Evolutionary conservation across 2,888 invertebrate genomes (phyloP).

Genomic region (Metacarcinus magister): DNA sequence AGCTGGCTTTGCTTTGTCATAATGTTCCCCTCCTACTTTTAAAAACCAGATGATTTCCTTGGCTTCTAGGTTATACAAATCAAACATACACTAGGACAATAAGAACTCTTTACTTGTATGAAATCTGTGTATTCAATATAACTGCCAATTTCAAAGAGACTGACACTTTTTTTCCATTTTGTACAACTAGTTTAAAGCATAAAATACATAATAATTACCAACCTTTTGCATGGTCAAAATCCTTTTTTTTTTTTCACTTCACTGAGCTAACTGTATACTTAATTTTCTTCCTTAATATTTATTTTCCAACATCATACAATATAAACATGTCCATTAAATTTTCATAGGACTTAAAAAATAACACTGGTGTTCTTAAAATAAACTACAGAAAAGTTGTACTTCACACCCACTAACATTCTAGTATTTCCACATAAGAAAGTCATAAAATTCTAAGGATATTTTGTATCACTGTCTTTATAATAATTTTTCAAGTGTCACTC

Average conservation of each 20-base stretch:
- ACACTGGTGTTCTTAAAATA: neutral
- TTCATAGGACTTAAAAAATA: neutral
- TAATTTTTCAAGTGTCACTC: constrained; percentile 88
- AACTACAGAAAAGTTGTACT: neutral
- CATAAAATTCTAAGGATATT: neutral
- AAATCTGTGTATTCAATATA: neutral
- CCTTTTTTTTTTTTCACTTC: neutral
- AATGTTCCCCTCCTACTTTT: too few species aligned
- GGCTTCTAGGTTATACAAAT: too few species aligned
- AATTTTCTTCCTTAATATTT: neutral
- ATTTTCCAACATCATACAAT: neutral
- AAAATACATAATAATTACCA: neutral
- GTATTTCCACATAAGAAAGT: neutral
- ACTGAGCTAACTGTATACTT: neutral
- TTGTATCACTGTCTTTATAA: neutral
- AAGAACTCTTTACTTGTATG: neutral
- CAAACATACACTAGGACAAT: neutral
- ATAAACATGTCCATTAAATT: neutral
- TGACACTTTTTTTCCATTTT: neutral
- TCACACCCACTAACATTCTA: neutral
- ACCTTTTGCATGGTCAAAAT: neutral
- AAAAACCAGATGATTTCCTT: too few species aligned
- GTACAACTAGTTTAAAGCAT: constrained; percentile 29
- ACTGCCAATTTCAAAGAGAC: constrained; percentile 23
- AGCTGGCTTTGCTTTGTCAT: too few species aligned